Evolutionary conservation across 2,888 invertebrate genomes (phyloP).

Genomic region (Chironomus tentans): DNA sequence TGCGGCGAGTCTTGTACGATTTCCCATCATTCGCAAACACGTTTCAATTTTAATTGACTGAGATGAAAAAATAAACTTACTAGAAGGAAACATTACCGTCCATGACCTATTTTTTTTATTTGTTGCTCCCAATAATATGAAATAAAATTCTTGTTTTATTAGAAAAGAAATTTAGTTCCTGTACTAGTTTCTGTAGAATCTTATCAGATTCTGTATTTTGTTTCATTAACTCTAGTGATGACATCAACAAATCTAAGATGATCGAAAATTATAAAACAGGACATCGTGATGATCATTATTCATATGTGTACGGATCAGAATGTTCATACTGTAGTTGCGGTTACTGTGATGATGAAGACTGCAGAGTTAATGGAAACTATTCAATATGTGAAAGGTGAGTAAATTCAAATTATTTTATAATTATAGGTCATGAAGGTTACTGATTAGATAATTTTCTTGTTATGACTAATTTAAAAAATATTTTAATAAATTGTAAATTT

Average conservation of each 20-base stretch:
- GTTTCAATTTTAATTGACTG: no score
- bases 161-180: no score
- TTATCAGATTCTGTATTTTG: no score
- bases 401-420: not conserved
- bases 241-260: not conserved
- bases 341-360: constrained; percentile 46
- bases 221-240: constrained; percentile 16
- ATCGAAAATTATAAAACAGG: not conserved
- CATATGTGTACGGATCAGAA: constrained; percentile 48
- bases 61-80: no score
- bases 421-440: not conserved
- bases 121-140: no score
- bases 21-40: no score
- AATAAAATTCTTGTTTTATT: no score
- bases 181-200: no score
- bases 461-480: not conserved
- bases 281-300: constrained; percentile 33
- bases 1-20: no score
- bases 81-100: no score
- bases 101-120: no score
- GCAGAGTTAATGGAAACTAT: constrained; percentile 14
- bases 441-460: not conserved
- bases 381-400: constrained; percentile 25
- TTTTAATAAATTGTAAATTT: no score
- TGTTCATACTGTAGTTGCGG: constrained; percentile 53